Evolutionary conservation across 2,888 invertebrate species (phyloP), one percentile per base, ranked within the genome.

Genomic region (Glyphotaelius pellucidus): DNA sequence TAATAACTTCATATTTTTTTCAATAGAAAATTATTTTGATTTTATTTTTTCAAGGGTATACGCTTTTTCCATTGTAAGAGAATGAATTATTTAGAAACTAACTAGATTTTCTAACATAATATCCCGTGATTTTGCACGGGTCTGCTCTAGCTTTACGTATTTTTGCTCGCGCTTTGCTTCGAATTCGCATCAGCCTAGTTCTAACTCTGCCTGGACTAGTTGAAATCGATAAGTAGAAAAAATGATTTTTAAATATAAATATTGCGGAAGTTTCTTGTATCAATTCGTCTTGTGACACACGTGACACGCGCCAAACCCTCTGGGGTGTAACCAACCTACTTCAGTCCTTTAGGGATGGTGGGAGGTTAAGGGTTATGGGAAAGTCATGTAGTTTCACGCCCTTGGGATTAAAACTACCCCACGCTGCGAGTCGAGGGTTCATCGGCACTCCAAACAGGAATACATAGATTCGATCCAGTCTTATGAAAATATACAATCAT

Each of bases 331-430:
- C 67, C 25, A 67, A n/a, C 67, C 67, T 67, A 67, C 67, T 67
- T 67, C 25, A 67, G 25, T 67, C 67, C 67, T 67, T 67, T 67
- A 67, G 67, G 67, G 67, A 67, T 67, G 67, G 67, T n/a, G 9
- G 67, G 32, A 31, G 31, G 81, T 32, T 31, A 35, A 38, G 83
- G 83, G 32, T 38, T 83, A 83, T 83, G 83, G 83, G 83, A 83
- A 83, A 35, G 19, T 35, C 15, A 35, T 83, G 35, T 32, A 35
- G 19, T 7, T 83, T 35, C 83, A 83, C 83, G 83, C 83, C 83
- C 83, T 35, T 83, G 83, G 83, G 83, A 83, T 83, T 83, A 83
- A 83, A 67, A 83, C 25, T 83, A 67, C 52, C 67, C 47, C 86
- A 86, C 31, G 42, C 47, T 4, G 9, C 31, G 42, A 35, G 42